Evolutionary conservation across 1,140 invertebrate genomes (phyloP).

Genomic region (Akabosia matsudoensis): DNA sequence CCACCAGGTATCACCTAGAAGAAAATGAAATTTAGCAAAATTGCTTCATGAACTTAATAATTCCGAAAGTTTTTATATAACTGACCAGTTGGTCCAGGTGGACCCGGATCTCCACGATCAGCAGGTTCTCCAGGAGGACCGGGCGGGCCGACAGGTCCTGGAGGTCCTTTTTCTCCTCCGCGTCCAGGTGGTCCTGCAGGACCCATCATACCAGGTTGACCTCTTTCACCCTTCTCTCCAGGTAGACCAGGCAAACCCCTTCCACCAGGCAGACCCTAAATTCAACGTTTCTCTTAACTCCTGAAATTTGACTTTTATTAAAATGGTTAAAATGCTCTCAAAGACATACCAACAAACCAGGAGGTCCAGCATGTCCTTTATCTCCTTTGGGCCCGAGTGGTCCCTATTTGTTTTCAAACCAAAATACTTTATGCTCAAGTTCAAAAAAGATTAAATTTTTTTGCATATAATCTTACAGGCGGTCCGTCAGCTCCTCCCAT

Average conservation of each 20-base stretch:
- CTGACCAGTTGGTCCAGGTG: constrained; percentile 61
- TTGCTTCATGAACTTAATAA: not conserved
- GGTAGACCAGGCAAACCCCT: constrained; percentile 55
- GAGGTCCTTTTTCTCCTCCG: constrained; percentile 65
- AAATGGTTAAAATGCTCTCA: constrained; percentile 23
- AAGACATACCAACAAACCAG: constrained; percentile 64
- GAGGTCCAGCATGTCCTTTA: constrained; percentile 69
- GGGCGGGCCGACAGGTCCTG: constrained; percentile 64
- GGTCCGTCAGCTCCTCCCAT: constrained; percentile 66
- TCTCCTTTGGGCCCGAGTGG: constrained; percentile 64
- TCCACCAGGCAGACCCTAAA: constrained; percentile 65
- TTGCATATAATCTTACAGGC: constrained; percentile 55
- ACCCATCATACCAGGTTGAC: constrained; percentile 65
- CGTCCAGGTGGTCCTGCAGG: constrained; percentile 68
- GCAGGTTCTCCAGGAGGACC: constrained; percentile 73
- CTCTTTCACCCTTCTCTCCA: constrained; percentile 66
- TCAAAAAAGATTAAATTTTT: not conserved
- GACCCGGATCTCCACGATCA: constrained; percentile 69
- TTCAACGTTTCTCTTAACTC: not conserved
- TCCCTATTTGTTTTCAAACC: too few species aligned
- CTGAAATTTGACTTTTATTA: too few species aligned
- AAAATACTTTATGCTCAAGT: not conserved
- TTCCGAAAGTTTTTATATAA: not conserved
- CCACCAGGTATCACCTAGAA: constrained; percentile 66
- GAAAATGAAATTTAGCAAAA: not conserved